Evolutionary conservation across 2,888 invertebrate species (phyloP).

Genomic region (Clitarchus hookeri): DNA sequence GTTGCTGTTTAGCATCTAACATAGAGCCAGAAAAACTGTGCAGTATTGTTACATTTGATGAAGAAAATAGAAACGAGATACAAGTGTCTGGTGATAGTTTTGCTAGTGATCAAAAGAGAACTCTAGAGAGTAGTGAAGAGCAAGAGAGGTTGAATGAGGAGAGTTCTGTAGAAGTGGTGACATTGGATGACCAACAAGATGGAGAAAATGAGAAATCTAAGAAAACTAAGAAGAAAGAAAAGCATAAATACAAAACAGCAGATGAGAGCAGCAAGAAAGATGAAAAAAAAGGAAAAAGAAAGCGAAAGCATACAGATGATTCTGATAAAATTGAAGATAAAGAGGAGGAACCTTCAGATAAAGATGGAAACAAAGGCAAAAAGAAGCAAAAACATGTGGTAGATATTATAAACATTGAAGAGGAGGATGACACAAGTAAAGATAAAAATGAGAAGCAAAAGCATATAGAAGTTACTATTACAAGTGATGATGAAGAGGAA

Average conservation of each 20-base stretch:
- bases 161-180: not conserved
- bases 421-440: not conserved
- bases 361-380: not conserved
- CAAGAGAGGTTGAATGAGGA: slow-evolving; percentile 18
- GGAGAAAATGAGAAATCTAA: slow-evolving; percentile 39
- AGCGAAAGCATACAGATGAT: not conserved
- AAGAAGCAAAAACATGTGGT: slow-evolving; percentile 12
- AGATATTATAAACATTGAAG: not conserved
- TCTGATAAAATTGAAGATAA: slow-evolving; percentile 11
- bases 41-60: slow-evolving; percentile 72
- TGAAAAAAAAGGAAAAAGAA: slow-evolving; percentile 10
- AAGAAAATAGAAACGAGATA: slow-evolving; percentile 36
- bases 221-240: not conserved
- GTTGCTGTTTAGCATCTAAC: slow-evolving; percentile 70
- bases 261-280: slow-evolving; percentile 34
- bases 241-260: not conserved
- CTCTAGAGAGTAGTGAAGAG: not conserved
- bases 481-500: not conserved
- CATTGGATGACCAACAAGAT: not conserved
- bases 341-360: not conserved
- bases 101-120: not conserved
- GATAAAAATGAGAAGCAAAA: slow-evolving; percentile 15
- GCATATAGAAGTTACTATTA: not conserved
- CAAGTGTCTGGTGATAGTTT: slow-evolving; percentile 11
- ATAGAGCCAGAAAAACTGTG: slow-evolving; percentile 72